Evolutionary conservation across 2,113 vertebrate genomes (phyloP).

Genomic region (Festucalex cinctus): DNA sequence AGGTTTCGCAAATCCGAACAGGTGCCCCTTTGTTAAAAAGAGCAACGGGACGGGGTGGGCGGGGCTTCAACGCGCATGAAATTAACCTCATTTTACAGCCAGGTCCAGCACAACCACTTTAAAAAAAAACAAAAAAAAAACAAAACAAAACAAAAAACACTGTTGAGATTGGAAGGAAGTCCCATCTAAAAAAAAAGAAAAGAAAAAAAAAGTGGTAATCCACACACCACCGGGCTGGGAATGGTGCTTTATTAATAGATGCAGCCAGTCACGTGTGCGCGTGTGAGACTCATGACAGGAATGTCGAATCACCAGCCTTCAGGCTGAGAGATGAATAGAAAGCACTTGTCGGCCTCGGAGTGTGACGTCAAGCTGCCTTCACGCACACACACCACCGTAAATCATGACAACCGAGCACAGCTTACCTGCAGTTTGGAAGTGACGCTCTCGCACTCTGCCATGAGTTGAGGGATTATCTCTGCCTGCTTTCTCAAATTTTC

Average conservation of each 20-base stretch:
- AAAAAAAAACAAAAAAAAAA: no score
- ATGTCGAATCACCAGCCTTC: slow-evolving; percentile 17
- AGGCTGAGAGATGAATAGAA: slow-evolving; percentile 32
- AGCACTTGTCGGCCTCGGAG: slow-evolving; percentile 9
- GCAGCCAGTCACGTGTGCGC: slow-evolving; percentile 9
- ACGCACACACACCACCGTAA: neutral
- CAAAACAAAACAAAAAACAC: no score
- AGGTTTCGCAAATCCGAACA: slow-evolving; percentile 44
- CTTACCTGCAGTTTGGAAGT: slow-evolving; percentile 88
- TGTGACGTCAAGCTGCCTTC: neutral
- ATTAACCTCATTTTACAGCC: neutral
- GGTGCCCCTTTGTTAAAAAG: slow-evolving; percentile 26
- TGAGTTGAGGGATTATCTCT: slow-evolving; percentile 91
- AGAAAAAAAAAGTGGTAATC: slow-evolving; percentile 27
- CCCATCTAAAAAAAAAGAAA: slow-evolving; percentile 35
- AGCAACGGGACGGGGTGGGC: neutral
- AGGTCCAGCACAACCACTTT: neutral
- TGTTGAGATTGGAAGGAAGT: slow-evolving; percentile 11
- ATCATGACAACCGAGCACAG: neutral
- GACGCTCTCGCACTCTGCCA: slow-evolving; percentile 88
- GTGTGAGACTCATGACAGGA: slow-evolving; percentile 32
- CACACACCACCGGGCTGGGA: slow-evolving; percentile 11
- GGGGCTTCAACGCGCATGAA: slow-evolving; percentile 14
- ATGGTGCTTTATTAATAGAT: slow-evolving; percentile 37
- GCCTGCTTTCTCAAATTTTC: slow-evolving; percentile 92